Evolutionary conservation across 2,113 vertebrate genomes (phyloP).

Genomic region (Peromyscus polionotus): DNA sequence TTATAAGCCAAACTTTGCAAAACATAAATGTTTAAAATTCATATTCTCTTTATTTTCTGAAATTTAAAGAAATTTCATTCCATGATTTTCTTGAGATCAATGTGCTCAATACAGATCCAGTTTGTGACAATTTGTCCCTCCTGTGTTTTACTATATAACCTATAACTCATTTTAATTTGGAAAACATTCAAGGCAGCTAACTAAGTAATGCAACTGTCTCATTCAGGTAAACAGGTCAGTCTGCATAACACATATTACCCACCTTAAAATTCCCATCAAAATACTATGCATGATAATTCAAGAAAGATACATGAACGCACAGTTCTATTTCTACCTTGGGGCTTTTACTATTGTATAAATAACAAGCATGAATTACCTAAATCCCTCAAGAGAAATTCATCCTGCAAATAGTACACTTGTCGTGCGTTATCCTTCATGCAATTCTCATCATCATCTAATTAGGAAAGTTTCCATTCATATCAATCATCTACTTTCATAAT

Average conservation of each 20-base stretch:
- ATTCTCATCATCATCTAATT: conserved; percentile 71
- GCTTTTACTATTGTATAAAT: conserved; percentile 75
- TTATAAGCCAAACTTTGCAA: not conserved
- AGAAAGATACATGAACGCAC: conserved; percentile 25
- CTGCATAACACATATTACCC: not conserved
- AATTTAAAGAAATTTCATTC: conserved; percentile 11
- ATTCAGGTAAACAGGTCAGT: not conserved
- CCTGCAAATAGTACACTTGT: conserved; percentile 31
- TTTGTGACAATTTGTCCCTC: not conserved
- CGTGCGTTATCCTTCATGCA: conserved; percentile 40
- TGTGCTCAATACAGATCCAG: not conserved
- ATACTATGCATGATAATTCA: conserved; percentile 54
- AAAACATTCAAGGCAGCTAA: not conserved
- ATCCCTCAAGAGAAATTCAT: conserved; percentile 73
- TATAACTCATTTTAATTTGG: not conserved
- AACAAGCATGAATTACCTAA: conserved; percentile 76
- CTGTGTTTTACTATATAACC: not conserved
- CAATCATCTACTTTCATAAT: conserved; percentile 62
- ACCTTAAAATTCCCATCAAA: conserved; percentile 45
- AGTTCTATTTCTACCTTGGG: conserved; percentile 36
- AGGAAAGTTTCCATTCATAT: conserved; percentile 52
- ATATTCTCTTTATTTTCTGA: not conserved
- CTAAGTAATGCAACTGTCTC: not conserved
- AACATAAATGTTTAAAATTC: conserved; percentile 45
- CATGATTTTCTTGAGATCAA: not conserved